Conservation (phyloP, 2,888 invertebrate species). For the Drosophila acutilabella region DNA sequence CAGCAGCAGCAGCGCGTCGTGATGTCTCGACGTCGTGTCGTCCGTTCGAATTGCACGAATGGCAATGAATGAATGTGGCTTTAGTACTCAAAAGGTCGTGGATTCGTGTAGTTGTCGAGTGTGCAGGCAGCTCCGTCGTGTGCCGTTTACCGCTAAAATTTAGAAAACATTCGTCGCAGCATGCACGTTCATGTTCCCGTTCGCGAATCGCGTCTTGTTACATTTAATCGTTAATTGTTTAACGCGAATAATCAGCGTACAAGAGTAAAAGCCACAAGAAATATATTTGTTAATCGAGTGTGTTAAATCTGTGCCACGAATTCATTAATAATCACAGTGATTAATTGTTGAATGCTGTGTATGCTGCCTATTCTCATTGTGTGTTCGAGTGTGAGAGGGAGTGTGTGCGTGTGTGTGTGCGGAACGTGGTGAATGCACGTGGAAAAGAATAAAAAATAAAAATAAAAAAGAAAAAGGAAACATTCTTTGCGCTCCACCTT, state of each 20-base stretch:
- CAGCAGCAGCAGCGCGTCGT: constrained; percentile 19
- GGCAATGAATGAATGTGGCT: constrained; percentile 80
- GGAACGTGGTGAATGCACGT: constrained; percentile 45
- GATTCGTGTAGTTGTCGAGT: constrained; percentile 84
- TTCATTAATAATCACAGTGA: constrained; percentile 49
- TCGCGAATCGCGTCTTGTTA: constrained; percentile 27
- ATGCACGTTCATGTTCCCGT: constrained; percentile 12
- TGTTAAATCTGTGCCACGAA: constrained; percentile 45
- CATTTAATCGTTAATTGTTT: constrained; percentile 31
- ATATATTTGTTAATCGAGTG: constrained; percentile 45
- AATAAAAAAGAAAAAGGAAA: constrained; percentile 38
- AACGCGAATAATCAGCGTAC: background rate
- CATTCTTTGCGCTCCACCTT: constrained; percentile 47
- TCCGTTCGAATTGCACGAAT: constrained; percentile 68
- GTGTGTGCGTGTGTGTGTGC: constrained; percentile 12
- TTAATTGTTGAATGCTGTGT: constrained; percentile 53
- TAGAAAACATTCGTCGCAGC: constrained; percentile 42
- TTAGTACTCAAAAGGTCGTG: constrained; percentile 85
- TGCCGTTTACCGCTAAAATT: constrained; percentile 46
- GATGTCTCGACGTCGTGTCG: constrained; percentile 1
- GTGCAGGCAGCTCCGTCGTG: constrained; percentile 45
- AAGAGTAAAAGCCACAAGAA: constrained; percentile 16
- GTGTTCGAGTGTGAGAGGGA: background rate
- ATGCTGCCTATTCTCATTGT: constrained; percentile 9
- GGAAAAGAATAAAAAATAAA: constrained; percentile 14